Base-by-base conservation (phyloP, 1,140 invertebrate genomes). In the Lepidurus arcticus region DNA sequence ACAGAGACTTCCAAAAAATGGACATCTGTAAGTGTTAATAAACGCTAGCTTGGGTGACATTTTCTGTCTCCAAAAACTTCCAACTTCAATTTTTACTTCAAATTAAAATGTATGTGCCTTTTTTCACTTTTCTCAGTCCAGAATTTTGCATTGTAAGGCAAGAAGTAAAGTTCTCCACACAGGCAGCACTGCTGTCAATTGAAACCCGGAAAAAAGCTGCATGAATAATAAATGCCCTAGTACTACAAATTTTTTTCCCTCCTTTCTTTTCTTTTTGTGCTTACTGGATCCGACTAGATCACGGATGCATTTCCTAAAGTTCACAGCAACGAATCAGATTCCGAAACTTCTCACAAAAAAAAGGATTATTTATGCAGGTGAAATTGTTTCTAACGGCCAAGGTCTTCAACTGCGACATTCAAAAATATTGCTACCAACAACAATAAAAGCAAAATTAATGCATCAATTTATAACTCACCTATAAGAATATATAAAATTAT, bases 141-240 rank as follows among this genome's bases (percentile, higher is more conserved):
- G n/a, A 65, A 13, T 11, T 65, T 65, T 65, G n/a, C 53, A 65
- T 65, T 65, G 21, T 7, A 21, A 65, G 7, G 21, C 53, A 11
- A 21, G 6, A 47, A 2, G 45, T 21, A 65, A 65, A 21, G 5
- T 21, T 65, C 53, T n/a, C 10, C 21, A n/a, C 21, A 7, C 53
- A n/a, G 53, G 5, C 0, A 16, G 5, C 0, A 16, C 4, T 47
- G 1, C 21, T 65, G 53, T 65, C 53, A 65, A 7, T 7, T 7
- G 53, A 65, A 65, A 65, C 53, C 53, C 53, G 53, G n/a, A 65
- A 65, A 65, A 65, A 65, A 65, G 53, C 21, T 65, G 53, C 53
- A 65, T 65, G 53, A 13, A 65, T 65, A 65, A 21, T 65, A 65
- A 65, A 65, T 65, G 53, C 16, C 16, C 16, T 65, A n/a, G 16